Evolutionary conservation across 2,888 invertebrate genomes (phyloP).

Genomic region (Eucriotettix oculatus): DNA sequence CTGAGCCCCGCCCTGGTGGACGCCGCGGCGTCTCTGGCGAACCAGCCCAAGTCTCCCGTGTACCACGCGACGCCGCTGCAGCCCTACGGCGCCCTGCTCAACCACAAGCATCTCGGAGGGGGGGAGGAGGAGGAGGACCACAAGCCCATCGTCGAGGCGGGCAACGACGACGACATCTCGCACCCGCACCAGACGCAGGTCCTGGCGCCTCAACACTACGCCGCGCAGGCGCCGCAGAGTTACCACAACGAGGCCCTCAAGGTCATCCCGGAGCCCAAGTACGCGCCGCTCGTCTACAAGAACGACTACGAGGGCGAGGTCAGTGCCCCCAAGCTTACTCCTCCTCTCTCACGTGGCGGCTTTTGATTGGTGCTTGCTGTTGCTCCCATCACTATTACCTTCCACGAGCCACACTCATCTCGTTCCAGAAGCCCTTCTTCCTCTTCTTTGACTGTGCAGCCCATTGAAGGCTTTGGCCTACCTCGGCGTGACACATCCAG

Average conservation of each 20-base stretch:
- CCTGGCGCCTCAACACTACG: not conserved
- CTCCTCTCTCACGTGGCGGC: too few relatives aligned
- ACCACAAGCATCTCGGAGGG: not conserved
- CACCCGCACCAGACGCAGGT: not conserved
- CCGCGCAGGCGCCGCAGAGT: not conserved
- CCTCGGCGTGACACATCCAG: too few relatives aligned
- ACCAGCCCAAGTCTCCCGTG: conserved; percentile 7
- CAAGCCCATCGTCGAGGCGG: not conserved
- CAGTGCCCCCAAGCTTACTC: not conserved
- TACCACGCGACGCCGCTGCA: conserved; percentile 11
- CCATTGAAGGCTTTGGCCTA: too few relatives aligned
- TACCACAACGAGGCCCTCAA: not conserved
- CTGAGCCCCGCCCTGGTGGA: not conserved
- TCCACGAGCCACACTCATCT: too few relatives aligned
- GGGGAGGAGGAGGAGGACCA: not conserved
- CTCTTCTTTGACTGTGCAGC: too few relatives aligned
- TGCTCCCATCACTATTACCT: too few relatives aligned
- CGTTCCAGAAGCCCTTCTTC: too few relatives aligned
- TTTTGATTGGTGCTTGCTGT: too few relatives aligned
- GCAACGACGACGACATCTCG: not conserved
- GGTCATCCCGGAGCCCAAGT: not conserved
- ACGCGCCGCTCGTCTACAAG: not conserved
- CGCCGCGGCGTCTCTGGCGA: not conserved
- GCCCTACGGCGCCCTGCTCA: conserved; percentile 8
- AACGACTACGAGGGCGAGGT: not conserved